Percentiles rank a stretch among this genome's conserved stretches.
These are phyloP conservation scores for Phrynosoma platyrhinos DNA, from an alignment of 2,113 vertebrate genomes.

Conservation along the genomic window DNA sequence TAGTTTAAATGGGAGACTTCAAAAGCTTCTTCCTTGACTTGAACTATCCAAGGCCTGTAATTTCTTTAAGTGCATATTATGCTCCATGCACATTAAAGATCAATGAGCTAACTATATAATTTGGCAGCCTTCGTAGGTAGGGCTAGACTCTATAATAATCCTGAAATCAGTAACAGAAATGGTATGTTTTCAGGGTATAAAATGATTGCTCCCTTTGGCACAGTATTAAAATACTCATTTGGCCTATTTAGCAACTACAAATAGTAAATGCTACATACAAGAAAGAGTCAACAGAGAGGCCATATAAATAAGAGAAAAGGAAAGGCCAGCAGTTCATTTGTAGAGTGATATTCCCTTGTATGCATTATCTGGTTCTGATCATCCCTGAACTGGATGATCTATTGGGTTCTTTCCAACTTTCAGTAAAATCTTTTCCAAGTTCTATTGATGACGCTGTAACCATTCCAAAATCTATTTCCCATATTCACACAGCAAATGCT, in stretches of 20 bases:
- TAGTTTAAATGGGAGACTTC: neutral
- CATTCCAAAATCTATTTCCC: neutral
- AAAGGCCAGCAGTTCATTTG: neutral
- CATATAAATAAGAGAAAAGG: neutral
- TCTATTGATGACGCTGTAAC: neutral
- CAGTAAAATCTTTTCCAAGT: neutral
- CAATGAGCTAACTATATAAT: constrained; percentile 9
- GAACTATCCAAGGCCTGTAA: neutral
- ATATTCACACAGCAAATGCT: neutral
- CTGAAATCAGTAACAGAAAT: neutral
- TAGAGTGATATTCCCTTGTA: neutral
- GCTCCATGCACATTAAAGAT: constrained; percentile 1
- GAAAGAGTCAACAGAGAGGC: neutral
- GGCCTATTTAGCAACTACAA: neutral
- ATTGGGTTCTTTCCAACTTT: neutral
- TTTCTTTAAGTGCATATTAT: constrained; percentile 25
- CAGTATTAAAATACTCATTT: neutral
- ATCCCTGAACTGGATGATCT: neutral
- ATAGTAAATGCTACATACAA: neutral
- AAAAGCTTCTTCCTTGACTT: constrained; percentile 9
- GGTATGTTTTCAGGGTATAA: neutral
- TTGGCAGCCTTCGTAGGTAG: constrained; percentile 27
- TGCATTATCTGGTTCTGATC: neutral
- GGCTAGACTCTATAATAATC: constrained; percentile 4
- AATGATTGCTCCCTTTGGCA: neutral